A percentile compares a stretch with the other conserved stretches of the same genome.
These are phyloP conservation scores for Polyergus mexicanus DNA, from an alignment of 1,140 invertebrate species.

Conservation along the genomic window DNA sequence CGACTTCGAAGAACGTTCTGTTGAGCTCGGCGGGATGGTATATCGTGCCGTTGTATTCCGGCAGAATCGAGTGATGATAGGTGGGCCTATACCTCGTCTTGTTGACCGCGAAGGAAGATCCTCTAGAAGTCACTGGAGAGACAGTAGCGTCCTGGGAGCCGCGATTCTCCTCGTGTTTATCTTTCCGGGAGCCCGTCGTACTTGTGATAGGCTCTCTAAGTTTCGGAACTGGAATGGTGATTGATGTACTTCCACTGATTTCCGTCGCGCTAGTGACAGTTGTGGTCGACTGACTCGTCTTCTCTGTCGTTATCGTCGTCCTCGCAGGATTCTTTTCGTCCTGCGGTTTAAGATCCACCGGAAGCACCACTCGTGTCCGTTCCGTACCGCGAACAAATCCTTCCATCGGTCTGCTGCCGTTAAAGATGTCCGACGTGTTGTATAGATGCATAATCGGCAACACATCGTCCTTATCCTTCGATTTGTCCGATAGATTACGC, in stretches of 20 bases:
- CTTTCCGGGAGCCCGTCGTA: slow-evolving; percentile 16
- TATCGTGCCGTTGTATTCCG: slow-evolving; percentile 74
- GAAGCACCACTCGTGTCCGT: slow-evolving; percentile 46
- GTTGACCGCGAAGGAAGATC: slow-evolving; percentile 59
- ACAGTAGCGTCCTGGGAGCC: slow-evolving; percentile 44
- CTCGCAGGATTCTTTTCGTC: neutral
- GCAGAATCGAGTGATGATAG: slow-evolving; percentile 73
- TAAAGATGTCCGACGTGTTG: slow-evolving; percentile 84
- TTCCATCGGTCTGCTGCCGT: slow-evolving; percentile 73
- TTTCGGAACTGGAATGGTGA: slow-evolving; percentile 12
- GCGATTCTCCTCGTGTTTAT: slow-evolving; percentile 71
- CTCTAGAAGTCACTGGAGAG: slow-evolving; percentile 49
- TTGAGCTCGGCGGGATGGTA: slow-evolving; percentile 79
- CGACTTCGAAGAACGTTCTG: slow-evolving; percentile 78
- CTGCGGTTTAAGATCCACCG: slow-evolving; percentile 10
- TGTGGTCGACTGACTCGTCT: neutral
- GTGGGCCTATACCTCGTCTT: slow-evolving; percentile 73
- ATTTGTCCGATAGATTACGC: slow-evolving; percentile 81
- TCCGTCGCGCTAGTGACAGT: neutral
- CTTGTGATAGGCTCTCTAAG: neutral
- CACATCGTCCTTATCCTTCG: slow-evolving; percentile 83
- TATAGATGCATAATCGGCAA: slow-evolving; percentile 85
- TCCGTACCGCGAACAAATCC: slow-evolving; percentile 59
- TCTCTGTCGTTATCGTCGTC: neutral
- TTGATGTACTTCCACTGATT: neutral